phyloP scores from a whole-genome alignment of 2,888 invertebrate species.

The Agapetus fuscipes region DNA sequence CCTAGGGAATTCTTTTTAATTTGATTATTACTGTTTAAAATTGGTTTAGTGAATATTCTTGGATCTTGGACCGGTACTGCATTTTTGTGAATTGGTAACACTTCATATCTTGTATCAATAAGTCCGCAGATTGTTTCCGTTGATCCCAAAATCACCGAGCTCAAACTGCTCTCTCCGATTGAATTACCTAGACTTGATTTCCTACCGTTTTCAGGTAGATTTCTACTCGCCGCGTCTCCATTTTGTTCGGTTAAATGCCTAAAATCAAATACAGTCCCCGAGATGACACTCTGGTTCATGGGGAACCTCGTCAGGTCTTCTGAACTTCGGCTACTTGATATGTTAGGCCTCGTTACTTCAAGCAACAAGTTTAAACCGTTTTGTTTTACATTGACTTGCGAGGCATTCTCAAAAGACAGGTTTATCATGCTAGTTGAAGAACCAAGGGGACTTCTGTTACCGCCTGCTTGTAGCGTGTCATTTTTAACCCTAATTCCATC shows the following conservation, averaged over 20 bases:
- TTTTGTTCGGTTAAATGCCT: slow-evolving; percentile 15
- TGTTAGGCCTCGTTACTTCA: slow-evolving; percentile 13
- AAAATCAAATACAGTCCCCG: slow-evolving; percentile 20
- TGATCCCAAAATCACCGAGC: slow-evolving; percentile 54
- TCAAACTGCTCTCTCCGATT: slow-evolving; percentile 25
- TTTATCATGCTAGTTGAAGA: slow-evolving; percentile 20
- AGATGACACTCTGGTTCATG: slow-evolving; percentile 17
- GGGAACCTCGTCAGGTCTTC: slow-evolving; percentile 19
- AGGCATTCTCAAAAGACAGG: slow-evolving; percentile 13
- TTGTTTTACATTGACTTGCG: slow-evolving; percentile 3
- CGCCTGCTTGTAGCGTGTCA: slow-evolving; percentile 11
- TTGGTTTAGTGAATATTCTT: slow-evolving; percentile 18
- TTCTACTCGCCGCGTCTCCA: slow-evolving; percentile 1
- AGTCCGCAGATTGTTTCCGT: slow-evolving; percentile 64
- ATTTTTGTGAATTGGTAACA: slow-evolving; percentile 17
- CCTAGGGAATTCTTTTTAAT: slow-evolving; percentile 4
- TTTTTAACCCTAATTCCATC: slow-evolving; percentile 1
- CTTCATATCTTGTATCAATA: slow-evolving; percentile 54
- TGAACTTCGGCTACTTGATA: slow-evolving; percentile 19
- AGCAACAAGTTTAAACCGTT: slow-evolving; percentile 10
- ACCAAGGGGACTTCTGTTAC: slow-evolving; percentile 18
- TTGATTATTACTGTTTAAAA: slow-evolving; percentile 1
- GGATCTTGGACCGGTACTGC: slow-evolving; percentile 16
- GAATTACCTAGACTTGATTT: slow-evolving; percentile 15
- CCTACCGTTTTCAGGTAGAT: slow-evolving; percentile 8